Evolutionary conservation across 2,888 invertebrate species (phyloP), one percentile per base, ranked within the genome.

Genomic region (Ormyrus labotus): DNA sequence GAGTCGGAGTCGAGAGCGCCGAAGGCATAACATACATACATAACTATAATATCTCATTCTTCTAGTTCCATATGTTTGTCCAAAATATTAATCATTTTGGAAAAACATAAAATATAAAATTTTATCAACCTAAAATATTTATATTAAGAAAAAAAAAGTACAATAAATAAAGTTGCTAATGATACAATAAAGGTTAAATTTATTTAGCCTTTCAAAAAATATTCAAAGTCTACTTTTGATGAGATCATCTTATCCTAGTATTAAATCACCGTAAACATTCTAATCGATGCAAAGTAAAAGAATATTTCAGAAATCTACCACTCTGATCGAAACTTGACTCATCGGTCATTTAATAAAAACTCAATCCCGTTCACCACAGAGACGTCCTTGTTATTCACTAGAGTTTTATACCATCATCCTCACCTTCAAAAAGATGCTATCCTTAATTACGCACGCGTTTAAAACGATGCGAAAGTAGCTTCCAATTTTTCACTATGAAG

Each of bases 371-470:
- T 72, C 68, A 67, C 71, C 71, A 68, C 55, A 19, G 55, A 55
- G 48, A 48, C 61, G 78, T 73, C 72, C 72, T 78, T 78, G 72
- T 73, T 73, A 61, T 61, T 67, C 51, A 53, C 55, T 63, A 13
- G 13, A 61, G 61, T 34, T 68, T n/a, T 34, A 65, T 65, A 57
- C 10, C 63, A 69, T 67, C 65, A 68, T 78, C 58, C 19, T 73
- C 65, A 61, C 72, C 68, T 73, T 78, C 71, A 55, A 73, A 78
- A 72, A 78, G 76, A 78, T 7, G 72, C 61, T 78, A 73, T 78
- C 53, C 61, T 78, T 72, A 78, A 57, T 34, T 13, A 69, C 63
- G 76, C 50, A 50, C 61, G 7, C 10, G 34, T 61, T 34, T 34
- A 64, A 70, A 50, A 57, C 51, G 45, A 8, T 45, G 70, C 45